Percentiles rank a stretch among this genome's conserved stretches.
phyloP scores from a whole-genome alignment of 37 sponge, comb jelly and placozoan species.

The Diacarnus erythraeanus region DNA sequence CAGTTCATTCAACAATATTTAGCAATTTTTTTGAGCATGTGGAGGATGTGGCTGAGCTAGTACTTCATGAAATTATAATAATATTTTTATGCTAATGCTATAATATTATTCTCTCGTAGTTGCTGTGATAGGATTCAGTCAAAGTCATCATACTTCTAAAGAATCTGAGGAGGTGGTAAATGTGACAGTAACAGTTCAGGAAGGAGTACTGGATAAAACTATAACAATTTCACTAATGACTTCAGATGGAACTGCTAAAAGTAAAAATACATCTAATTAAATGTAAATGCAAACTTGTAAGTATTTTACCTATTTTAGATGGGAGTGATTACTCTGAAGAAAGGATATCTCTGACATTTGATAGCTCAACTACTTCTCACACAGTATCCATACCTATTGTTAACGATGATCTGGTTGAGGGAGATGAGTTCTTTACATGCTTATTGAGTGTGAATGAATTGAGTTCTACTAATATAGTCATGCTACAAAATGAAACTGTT shows the following conservation, averaged over 20 bases:
- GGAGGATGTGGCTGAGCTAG: background rate
- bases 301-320: too few species aligned
- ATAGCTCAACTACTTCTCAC: background rate
- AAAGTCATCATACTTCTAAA: background rate
- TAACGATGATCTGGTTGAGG: background rate
- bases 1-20: too few species aligned
- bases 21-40: too few species aligned
- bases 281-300: too few species aligned
- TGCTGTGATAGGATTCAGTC: conserved; percentile 16
- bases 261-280: background rate
- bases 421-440: background rate
- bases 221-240: background rate
- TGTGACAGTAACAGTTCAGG: background rate
- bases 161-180: background rate
- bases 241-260: conserved; percentile 3
- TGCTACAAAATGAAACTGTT: background rate
- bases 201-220: background rate
- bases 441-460: background rate
- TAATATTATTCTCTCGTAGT: background rate
- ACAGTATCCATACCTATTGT: background rate
- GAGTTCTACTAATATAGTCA: background rate
- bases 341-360: background rate
- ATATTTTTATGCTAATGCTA: background rate
- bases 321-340: background rate
- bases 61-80: background rate